Base-by-base conservation (phyloP, 2,113 vertebrate genomes). In the Myanophis thanlyinensis region DNA sequence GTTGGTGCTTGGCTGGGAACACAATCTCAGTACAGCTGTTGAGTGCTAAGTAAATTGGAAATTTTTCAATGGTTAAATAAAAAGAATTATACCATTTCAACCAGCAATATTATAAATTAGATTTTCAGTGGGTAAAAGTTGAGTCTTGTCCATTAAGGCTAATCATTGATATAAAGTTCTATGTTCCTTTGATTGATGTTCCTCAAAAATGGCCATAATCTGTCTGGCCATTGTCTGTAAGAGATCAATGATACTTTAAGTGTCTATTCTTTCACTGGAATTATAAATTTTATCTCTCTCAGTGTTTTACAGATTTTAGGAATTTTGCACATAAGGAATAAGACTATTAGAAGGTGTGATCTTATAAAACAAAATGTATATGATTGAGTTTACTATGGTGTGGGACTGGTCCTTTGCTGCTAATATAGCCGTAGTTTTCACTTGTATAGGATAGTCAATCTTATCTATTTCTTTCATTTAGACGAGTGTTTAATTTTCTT, bases 1-100 rank as follows among this genome's bases (percentile, higher is more conserved):
- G 97, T 95, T 93, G 91, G 96, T 97, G 91, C 97, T 93, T 85
- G 96, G 95, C 97, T 98, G 97, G 97, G 98, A 98, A 98, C 95
- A 93, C 48, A 96, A 94, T 91, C 96, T 93, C 87, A 96, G 94
- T 96, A 96, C 98, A 98, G 98, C 98, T 98, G 98, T 98, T 96
- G 97, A 94, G 95, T 97, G 97, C 97, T 97, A 96, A 98, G 96
- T 98, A 97, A 98, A 98, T 98, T 97, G 97, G 97, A 96, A 98
- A 98, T 98, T 98, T 98, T 97, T 98, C 97, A 97, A 97, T 97
- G 96, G 97, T 96, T 97, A 96, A 97, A 97, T 97, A 97, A 96
- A 96, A 97, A 96, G 97, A 94, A 96, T 96, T 94, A 95, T 91
- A 96, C 97, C 97, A 97, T 98, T 97, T 96, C 90, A 93, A 96